Conservation (phyloP, 2,888 invertebrate species). For the Xestia xanthographa region DNA sequence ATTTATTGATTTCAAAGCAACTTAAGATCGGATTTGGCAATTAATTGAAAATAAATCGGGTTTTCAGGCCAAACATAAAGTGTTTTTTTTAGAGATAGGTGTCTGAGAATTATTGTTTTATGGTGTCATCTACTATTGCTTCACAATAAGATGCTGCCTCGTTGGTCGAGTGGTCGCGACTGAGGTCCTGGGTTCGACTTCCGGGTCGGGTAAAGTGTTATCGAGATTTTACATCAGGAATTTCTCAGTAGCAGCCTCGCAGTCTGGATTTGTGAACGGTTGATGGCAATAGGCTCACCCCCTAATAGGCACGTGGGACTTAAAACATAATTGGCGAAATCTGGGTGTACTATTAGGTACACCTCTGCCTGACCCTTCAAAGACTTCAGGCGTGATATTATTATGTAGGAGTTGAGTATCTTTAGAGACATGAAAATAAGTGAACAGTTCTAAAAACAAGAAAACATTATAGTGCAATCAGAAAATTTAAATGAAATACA, state of each 20-base stretch:
- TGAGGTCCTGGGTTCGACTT: background rate
- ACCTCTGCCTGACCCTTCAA: background rate
- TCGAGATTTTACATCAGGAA: background rate
- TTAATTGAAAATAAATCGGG: too few species aligned
- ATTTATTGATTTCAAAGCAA: too few species aligned
- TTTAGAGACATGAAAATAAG: background rate
- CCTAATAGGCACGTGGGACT: background rate
- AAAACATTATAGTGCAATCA: background rate
- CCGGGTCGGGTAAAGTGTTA: background rate
- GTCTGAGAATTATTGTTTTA: too few species aligned
- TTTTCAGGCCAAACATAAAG: too few species aligned
- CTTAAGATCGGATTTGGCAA: too few species aligned
- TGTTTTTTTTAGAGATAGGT: too few species aligned
- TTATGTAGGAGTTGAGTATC: background rate
- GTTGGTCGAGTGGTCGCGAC: background rate
- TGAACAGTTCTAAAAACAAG: background rate
- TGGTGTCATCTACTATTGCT: too few species aligned
- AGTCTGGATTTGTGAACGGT: background rate
- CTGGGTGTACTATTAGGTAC: background rate
- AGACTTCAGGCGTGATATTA: background rate
- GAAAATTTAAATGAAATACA: background rate
- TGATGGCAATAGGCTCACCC: background rate
- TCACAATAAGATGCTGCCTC: slow-evolving; percentile 7
- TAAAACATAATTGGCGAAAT: background rate
- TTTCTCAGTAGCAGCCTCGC: background rate